Evolutionary conservation across 2,113 vertebrate species (phyloP).

Genomic region (Probosciger aterrimus): DNA sequence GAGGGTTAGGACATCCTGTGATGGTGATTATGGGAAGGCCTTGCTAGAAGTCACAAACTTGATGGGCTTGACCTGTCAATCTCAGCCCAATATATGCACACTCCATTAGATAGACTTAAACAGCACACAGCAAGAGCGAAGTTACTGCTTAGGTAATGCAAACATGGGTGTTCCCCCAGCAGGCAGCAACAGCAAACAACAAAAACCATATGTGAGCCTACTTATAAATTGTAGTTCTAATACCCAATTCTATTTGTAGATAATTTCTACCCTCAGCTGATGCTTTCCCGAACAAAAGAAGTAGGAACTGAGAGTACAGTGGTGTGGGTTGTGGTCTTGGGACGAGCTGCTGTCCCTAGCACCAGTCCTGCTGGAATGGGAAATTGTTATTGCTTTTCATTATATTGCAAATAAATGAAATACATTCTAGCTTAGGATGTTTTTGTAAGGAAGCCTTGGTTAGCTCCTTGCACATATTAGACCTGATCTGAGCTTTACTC

Average conservation of each 20-base stretch:
- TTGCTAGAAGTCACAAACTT: not conserved
- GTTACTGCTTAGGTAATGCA: not conserved
- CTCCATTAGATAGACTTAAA: not conserved
- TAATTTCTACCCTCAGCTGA: not conserved
- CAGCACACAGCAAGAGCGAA: not conserved
- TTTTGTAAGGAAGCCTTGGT: not conserved
- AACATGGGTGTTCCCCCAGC: not conserved
- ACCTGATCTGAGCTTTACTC: not conserved
- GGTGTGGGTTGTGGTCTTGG: not conserved
- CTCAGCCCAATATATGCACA: not conserved
- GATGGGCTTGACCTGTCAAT: not conserved
- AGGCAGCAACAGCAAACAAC: not conserved
- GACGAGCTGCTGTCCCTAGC: not conserved
- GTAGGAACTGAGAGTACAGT: not conserved
- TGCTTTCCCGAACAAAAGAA: not conserved
- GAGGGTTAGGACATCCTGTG: not conserved
- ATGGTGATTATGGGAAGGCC: not conserved
- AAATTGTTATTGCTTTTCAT: not conserved
- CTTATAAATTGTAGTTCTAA: not conserved
- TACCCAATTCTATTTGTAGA: not conserved
- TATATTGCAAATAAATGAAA: not conserved
- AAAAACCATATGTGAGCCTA: not conserved
- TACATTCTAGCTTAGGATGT: not conserved
- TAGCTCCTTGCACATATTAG: not conserved
- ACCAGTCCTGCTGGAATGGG: not conserved